Base-by-base conservation (phyloP, 2,888 invertebrate species). In the Buathra laborator region DNA sequence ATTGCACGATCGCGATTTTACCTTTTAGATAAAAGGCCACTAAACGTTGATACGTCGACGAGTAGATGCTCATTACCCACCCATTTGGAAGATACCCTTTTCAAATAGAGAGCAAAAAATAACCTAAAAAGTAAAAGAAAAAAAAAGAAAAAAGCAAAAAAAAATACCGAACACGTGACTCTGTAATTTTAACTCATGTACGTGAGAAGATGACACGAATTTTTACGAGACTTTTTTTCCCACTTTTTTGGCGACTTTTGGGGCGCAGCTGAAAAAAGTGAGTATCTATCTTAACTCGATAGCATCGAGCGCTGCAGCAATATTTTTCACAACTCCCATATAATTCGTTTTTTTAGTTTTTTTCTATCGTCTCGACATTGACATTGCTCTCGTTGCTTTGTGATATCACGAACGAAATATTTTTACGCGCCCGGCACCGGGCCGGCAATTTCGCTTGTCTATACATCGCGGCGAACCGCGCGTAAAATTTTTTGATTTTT, bases 181-280 rank as follows among this genome's bases (percentile, higher is more conserved):
- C 82, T 89, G 85, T 88, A 89, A 89, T 87, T 88, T 37, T 88
- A 88, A 87, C 81, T 89, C 87, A 85, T 89, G 86, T 92, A 92
- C 92, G 92, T 92, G 91, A 90, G 92, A 92, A 92, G 87, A 92
- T 92, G 91, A 93, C 92, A 93, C 91, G 91, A 92, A 92, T 93
- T 94, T 94, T 94, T 93, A 94, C 92, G 91, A 92, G 89, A 90
- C 89, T 91, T 92, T 89, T 90, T 93, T 93, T 93, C 91, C 93
- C 91, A 93, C 92, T 93, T 93, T 94, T 94, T 93, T 93, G 93
- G 94, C 93, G 93, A 94, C 94, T 93, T 93, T 91, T 92, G 93
- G 91, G 93, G 93, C 93, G 91, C 93, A 92, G 93, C 90, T 89
- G 90, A 89, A 86, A 90, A 89, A 92, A 92, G 94, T 94, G 94